phyloP scores from a whole-genome alignment of 2,888 invertebrate species.

The Drosophila paramelanica region DNA sequence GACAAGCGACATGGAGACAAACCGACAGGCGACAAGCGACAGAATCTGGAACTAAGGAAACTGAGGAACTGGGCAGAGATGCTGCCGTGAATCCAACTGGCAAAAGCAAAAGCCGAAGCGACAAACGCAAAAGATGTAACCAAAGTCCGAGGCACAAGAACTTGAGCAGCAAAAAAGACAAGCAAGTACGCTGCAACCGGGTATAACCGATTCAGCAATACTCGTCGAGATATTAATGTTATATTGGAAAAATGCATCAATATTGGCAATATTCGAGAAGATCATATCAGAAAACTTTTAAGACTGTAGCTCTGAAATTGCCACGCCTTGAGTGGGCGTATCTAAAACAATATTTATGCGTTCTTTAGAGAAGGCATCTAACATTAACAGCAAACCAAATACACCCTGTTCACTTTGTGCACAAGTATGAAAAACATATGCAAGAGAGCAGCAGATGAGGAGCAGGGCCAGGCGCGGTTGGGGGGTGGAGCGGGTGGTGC shows the following conservation, averaged over 20 bases:
- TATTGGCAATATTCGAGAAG: no score
- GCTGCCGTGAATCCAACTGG: conserved; percentile 11
- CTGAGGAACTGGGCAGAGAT: conserved; percentile 21
- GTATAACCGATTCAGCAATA: no score
- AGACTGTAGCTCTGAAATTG: no score
- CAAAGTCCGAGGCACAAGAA: conserved; percentile 46
- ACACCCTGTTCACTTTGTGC: no score
- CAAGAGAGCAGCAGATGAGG: neutral
- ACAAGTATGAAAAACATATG: no score
- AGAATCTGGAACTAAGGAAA: conserved; percentile 47
- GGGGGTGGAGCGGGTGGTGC: conserved; percentile 14
- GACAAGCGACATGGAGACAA: conserved; percentile 3
- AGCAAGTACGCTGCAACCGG: neutral
- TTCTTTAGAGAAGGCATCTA: no score
- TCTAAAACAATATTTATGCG: no score
- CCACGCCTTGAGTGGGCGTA: no score
- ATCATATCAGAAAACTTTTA: no score
- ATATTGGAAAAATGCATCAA: no score
- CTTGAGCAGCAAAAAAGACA: conserved; percentile 25
- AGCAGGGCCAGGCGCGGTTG: neutral
- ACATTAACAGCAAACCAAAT: no score
- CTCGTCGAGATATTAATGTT: no score
- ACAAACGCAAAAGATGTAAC: conserved; percentile 56
- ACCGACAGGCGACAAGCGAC: conserved; percentile 24
- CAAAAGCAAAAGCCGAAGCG: conserved; percentile 52